phyloP scores from a whole-genome alignment of 2,113 vertebrate genomes.

The Nematolebias whitei region DNA sequence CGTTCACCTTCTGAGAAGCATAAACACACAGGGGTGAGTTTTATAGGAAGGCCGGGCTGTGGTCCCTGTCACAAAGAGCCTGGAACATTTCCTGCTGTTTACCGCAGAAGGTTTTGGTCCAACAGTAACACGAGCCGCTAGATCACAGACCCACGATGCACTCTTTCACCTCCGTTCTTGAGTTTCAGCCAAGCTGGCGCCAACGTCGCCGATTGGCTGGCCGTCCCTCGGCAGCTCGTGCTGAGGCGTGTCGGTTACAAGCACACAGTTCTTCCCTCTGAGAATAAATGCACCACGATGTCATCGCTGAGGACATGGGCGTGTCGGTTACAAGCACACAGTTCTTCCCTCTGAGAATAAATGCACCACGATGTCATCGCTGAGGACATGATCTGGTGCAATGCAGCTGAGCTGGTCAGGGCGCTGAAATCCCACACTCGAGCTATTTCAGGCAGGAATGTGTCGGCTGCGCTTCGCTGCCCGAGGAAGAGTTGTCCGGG shows the following conservation, averaged over 20 bases:
- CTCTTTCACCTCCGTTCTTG: constrained; percentile 1
- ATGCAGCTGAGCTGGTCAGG: constrained; percentile 38
- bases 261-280: neutral
- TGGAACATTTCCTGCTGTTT: too few relatives aligned
- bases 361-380: constrained; percentile 48
- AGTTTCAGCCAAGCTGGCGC: constrained; percentile 12
- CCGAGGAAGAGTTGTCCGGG: constrained; percentile 31
- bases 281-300: constrained; percentile 46
- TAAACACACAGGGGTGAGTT: neutral
- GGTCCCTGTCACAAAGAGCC: neutral
- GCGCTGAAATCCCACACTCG: constrained; percentile 33
- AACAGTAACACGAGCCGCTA: too few relatives aligned
- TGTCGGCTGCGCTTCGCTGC: constrained; percentile 22
- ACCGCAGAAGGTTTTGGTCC: too few relatives aligned
- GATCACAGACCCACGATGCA: neutral
- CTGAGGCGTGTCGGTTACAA: too few relatives aligned
- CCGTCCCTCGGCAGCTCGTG: too few relatives aligned
- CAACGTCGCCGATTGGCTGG: constrained; percentile 3
- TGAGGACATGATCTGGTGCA: constrained; percentile 25
- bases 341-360: constrained; percentile 34
- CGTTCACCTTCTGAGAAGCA: neutral
- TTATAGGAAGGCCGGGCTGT: neutral
- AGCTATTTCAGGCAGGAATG: constrained; percentile 62
- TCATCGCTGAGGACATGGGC: too few relatives aligned
- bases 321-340: neutral